Conservation (phyloP, 2,888 invertebrate genomes). For the Petrolisthes cinctipes region DNA sequence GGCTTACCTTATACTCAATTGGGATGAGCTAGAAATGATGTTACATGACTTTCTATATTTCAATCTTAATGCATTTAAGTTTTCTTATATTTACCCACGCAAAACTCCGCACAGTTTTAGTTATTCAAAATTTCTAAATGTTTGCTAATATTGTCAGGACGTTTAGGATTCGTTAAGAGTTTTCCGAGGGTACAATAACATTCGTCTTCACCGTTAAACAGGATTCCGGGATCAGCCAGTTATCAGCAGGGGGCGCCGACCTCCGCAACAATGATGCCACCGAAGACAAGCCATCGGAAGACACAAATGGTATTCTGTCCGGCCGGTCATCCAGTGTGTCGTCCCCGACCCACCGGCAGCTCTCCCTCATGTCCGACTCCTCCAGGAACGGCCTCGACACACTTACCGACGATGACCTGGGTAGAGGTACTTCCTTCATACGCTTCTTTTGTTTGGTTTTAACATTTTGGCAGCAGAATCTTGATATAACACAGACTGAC, state of each 20-base stretch:
- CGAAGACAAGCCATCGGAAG: constrained; percentile 46
- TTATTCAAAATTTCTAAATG: too few species aligned
- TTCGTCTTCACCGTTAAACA: constrained; percentile 70
- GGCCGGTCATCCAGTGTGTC: constrained; percentile 64
- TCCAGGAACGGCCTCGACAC: constrained; percentile 63
- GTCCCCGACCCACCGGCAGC: constrained; percentile 61
- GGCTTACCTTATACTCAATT: too few species aligned
- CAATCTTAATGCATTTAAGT: too few species aligned
- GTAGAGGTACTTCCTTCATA: constrained; percentile 50
- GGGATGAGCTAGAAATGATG: too few species aligned
- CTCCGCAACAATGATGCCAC: constrained; percentile 68
- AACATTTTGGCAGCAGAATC: neutral
- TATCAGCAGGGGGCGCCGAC: constrained; percentile 75
- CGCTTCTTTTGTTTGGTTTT: constrained; percentile 43
- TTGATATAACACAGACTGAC: neutral
- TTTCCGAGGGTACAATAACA: too few species aligned
- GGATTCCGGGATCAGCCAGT: constrained; percentile 90
- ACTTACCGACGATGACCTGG: constrained; percentile 64
- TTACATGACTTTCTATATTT: too few species aligned
- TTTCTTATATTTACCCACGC: too few species aligned
- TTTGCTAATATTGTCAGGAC: too few species aligned
- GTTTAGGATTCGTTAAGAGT: too few species aligned
- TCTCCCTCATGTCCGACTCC: constrained; percentile 58
- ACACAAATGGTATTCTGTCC: constrained; percentile 58
- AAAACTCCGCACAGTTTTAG: too few species aligned